Evolutionary conservation across 2,113 vertebrate species (phyloP).

Genomic region (Phyllostomus hastatus): DNA sequence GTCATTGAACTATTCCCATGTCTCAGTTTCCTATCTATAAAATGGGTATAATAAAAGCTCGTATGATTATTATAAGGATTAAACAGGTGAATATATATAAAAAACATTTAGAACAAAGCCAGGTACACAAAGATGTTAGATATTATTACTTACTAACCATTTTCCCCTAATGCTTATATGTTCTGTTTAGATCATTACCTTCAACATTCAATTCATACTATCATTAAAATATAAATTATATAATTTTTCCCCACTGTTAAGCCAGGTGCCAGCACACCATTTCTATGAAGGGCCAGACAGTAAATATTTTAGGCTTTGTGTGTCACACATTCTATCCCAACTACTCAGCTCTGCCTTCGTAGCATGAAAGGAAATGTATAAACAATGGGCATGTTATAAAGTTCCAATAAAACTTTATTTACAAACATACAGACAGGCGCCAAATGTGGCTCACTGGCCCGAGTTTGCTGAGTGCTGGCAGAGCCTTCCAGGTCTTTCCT

Average conservation of each 20-base stretch:
- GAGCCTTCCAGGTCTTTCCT: not conserved
- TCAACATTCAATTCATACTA: not conserved
- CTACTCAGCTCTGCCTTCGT: not conserved
- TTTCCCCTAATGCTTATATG: not conserved
- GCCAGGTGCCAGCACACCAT: not conserved
- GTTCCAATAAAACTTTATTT: slow-evolving; percentile 24
- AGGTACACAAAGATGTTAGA: not conserved
- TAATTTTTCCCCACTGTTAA: not conserved
- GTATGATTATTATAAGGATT: not conserved
- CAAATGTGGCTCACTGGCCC: not conserved
- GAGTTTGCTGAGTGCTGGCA: not conserved
- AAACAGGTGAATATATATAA: not conserved
- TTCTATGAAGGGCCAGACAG: not conserved
- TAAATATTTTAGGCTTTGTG: not conserved
- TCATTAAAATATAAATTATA: not conserved
- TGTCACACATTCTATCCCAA: not conserved
- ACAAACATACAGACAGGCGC: not conserved
- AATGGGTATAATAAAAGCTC: not conserved
- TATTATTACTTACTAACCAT: not conserved
- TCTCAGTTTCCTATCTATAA: not conserved
- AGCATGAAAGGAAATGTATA: not conserved
- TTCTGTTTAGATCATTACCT: not conserved
- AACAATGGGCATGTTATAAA: not conserved
- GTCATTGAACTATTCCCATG: not conserved
- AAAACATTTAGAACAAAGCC: not conserved